A percentile compares a stretch with the other conserved stretches of the same genome.
Conservation (phyloP, 1,140 invertebrate species). For the Drosophila kohkoa region DNA sequence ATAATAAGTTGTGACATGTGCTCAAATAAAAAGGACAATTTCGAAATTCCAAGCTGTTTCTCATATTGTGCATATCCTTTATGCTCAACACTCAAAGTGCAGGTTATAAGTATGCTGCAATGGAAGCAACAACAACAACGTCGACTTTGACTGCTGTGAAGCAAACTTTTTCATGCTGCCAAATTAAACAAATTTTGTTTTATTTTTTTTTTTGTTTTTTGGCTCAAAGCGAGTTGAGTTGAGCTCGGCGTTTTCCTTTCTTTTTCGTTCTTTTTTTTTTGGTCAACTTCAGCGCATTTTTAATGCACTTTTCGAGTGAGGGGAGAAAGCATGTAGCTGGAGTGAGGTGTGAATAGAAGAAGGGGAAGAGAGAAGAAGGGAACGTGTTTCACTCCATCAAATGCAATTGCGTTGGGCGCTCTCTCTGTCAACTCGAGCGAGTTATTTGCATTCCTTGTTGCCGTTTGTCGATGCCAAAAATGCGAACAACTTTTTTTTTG, state of each 20-base stretch:
- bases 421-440: slow-evolving; percentile 56
- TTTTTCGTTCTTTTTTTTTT: slow-evolving; percentile 20
- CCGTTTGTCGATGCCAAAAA: slow-evolving; percentile 38
- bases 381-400: slow-evolving; percentile 47
- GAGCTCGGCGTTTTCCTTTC: background rate
- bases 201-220: slow-evolving; percentile 3
- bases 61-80: background rate
- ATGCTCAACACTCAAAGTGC: background rate
- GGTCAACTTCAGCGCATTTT: slow-evolving; percentile 42
- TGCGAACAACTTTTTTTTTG: slow-evolving; percentile 20
- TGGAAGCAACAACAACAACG: background rate
- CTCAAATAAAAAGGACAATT: background rate
- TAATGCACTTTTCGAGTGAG: slow-evolving; percentile 49
- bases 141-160: slow-evolving; percentile 8
- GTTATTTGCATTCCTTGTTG: slow-evolving; percentile 72
- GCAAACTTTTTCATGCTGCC: slow-evolving; percentile 55
- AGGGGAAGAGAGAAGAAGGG: slow-evolving; percentile 2
- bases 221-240: slow-evolving; percentile 51
- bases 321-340: slow-evolving; percentile 9
- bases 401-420: slow-evolving; percentile 58
- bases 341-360: background rate
- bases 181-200: slow-evolving; percentile 69
- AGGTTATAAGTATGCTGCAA: background rate
- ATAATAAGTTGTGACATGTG: too few species aligned
- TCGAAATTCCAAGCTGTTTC: background rate